A percentile compares a stretch with the other conserved stretches of the same genome.
phyloP scores from a whole-genome alignment of 1,140 invertebrate genomes.

The Vanessa atalanta region DNA sequence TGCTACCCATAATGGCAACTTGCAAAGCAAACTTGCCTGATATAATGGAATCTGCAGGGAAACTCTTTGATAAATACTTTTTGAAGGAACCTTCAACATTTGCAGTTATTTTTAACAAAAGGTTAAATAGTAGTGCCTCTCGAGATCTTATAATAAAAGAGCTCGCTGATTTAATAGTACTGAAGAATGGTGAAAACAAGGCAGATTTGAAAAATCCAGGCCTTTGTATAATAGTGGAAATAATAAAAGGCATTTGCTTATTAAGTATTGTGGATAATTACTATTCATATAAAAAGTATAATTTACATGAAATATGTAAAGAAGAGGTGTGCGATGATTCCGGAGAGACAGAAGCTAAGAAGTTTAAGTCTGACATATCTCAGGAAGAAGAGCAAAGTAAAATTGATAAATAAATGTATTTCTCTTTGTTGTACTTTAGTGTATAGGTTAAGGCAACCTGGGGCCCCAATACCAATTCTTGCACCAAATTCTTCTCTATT shows the following conservation, averaged over 20 bases:
- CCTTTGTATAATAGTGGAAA: slow-evolving; percentile 89
- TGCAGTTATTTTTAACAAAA: slow-evolving; percentile 89
- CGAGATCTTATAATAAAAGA: slow-evolving; percentile 86
- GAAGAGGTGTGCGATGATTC: slow-evolving; percentile 60
- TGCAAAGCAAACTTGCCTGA: slow-evolving; percentile 90
- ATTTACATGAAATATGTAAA: slow-evolving; percentile 72
- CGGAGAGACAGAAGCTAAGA: slow-evolving; percentile 67
- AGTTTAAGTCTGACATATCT: slow-evolving; percentile 61
- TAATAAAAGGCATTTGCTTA: slow-evolving; percentile 83
- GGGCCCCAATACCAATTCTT: slow-evolving; percentile 51
- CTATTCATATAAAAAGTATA: slow-evolving; percentile 74
- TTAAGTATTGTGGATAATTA: slow-evolving; percentile 74
- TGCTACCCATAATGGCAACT: slow-evolving; percentile 90
- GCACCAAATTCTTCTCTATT: slow-evolving; percentile 52
- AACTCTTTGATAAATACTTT: slow-evolving; percentile 88
- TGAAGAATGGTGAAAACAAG: slow-evolving; percentile 86
- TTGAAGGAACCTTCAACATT: slow-evolving; percentile 86
- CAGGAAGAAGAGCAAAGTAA: slow-evolving; percentile 45
- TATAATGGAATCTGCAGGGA: slow-evolving; percentile 84
- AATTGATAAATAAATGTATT: slow-evolving; percentile 41
- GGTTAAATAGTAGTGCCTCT: slow-evolving; percentile 88
- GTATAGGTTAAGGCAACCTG: slow-evolving; percentile 52
- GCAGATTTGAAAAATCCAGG: slow-evolving; percentile 89
- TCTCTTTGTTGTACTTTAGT: slow-evolving; percentile 40
- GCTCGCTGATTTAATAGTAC: slow-evolving; percentile 85